Percentiles rank a stretch among this genome's conserved stretches.
Conservation (phyloP, 2,113 vertebrate genomes). For the Paracanthobrama guichenoti region DNA sequence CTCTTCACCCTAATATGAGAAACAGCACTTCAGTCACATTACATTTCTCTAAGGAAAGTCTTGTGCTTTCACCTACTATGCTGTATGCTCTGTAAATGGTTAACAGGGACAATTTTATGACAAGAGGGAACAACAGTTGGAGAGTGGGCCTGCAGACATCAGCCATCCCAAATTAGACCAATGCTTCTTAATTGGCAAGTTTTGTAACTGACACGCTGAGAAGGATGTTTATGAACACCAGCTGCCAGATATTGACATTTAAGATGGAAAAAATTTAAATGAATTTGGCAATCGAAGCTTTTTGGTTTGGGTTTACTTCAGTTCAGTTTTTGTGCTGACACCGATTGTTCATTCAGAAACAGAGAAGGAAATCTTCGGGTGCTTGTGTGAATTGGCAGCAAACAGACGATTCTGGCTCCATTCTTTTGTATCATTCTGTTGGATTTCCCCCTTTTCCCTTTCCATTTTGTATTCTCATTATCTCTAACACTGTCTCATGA, state of each 20-base stretch:
- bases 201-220: slow-evolving; percentile 18
- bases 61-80: neutral
- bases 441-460: neutral
- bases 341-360: neutral
- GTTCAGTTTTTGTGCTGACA: neutral
- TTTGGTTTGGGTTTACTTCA: neutral
- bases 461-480: neutral
- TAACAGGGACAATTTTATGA: slow-evolving; percentile 21
- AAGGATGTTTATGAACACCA: slow-evolving; percentile 19
- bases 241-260: slow-evolving; percentile 2
- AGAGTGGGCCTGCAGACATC: slow-evolving; percentile 28
- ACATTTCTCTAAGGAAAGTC: neutral
- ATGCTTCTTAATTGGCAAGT: slow-evolving; percentile 39
- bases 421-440: neutral
- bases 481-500: neutral
- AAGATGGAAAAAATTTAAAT: neutral
- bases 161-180: slow-evolving; percentile 29
- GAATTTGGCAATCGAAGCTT: neutral
- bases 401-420: neutral
- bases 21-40: neutral
- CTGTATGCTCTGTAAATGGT: slow-evolving; percentile 13
- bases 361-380: slow-evolving; percentile 2
- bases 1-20: neutral
- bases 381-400: slow-evolving; percentile 3
- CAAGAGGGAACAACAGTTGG: slow-evolving; percentile 17